A percentile compares a stretch with the other conserved stretches of the same genome.
Evolutionary conservation across 2,888 invertebrate species (phyloP).

Genomic region (Conchocele bisecta): DNA sequence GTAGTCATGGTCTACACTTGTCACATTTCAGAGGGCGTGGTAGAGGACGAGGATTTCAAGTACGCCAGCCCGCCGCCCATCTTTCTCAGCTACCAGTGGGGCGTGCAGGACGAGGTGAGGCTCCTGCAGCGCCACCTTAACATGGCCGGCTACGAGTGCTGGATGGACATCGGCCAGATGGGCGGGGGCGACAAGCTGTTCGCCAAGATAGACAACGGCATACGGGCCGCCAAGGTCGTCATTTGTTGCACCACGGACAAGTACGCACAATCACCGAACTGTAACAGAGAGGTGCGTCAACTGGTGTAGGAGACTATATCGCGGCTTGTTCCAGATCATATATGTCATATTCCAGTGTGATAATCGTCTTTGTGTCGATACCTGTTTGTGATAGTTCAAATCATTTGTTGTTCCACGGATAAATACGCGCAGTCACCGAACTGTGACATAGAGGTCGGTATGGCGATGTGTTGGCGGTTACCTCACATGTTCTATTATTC

Average conservation of each 20-base stretch:
- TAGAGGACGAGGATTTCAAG: slow-evolving; percentile 65
- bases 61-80: slow-evolving; percentile 61
- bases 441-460: no score
- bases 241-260: slow-evolving; percentile 66
- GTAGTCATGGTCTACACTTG: no score
- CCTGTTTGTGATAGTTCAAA: no score
- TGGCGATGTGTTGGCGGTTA: no score
- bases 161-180: slow-evolving; percentile 82
- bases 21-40: slow-evolving; percentile 60
- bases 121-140: slow-evolving; percentile 75
- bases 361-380: no score
- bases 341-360: no score
- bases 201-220: slow-evolving; percentile 80
- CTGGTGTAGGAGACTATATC: no score
- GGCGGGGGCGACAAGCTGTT: slow-evolving; percentile 81
- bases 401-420: no score
- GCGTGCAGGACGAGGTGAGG: slow-evolving; percentile 78
- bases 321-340: no score
- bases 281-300: slow-evolving; percentile 79
- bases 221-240: slow-evolving; percentile 73
- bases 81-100: slow-evolving; percentile 78
- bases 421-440: no score
- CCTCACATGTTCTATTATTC: no score
- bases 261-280: slow-evolving; percentile 80
- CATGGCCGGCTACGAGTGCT: slow-evolving; percentile 79